phyloP scores from a whole-genome alignment of 2,888 invertebrate genomes.

The Morinoia aosen region DNA sequence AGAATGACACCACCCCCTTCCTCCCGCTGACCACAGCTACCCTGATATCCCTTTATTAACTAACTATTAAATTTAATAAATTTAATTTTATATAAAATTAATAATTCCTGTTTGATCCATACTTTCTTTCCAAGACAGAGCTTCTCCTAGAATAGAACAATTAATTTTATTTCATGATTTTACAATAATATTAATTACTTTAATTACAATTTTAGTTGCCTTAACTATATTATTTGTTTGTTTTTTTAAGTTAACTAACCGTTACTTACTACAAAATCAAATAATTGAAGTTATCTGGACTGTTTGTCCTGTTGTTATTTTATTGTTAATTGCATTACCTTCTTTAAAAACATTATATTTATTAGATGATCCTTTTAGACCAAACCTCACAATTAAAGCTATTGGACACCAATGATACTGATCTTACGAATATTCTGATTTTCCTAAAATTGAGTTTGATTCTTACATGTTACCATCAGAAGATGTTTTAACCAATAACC shows the following conservation, averaged over 20 bases:
- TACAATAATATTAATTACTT: slow-evolving; percentile 69
- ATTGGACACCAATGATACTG: slow-evolving; percentile 68
- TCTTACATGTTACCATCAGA: no score
- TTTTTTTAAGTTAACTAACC: no score
- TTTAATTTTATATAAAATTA: slow-evolving; percentile 63
- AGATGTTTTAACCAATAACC: no score
- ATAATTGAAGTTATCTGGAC: no score
- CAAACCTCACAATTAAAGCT: slow-evolving; percentile 55
- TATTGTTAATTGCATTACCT: no score
- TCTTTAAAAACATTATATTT: slow-evolving; percentile 62
- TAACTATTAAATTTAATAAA: slow-evolving; percentile 66
- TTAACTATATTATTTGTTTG: no score
- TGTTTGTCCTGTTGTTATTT: no score
- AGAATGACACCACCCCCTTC: slow-evolving; percentile 70
- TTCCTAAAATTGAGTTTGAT: background rate
- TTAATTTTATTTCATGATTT: slow-evolving; percentile 70
- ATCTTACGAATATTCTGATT: slow-evolving; percentile 68
- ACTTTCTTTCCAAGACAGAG: slow-evolving; percentile 69
- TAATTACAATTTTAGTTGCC: slow-evolving; percentile 66
- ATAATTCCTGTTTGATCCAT: slow-evolving; percentile 69
- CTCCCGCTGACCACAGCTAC: slow-evolving; percentile 69
- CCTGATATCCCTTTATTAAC: slow-evolving; percentile 64
- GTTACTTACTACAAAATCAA: no score
- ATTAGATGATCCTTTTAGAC: slow-evolving; percentile 62
- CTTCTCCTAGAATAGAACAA: slow-evolving; percentile 69